Evolutionary conservation across 2,888 invertebrate genomes (phyloP).

Genomic region (Laothoe populi): DNA sequence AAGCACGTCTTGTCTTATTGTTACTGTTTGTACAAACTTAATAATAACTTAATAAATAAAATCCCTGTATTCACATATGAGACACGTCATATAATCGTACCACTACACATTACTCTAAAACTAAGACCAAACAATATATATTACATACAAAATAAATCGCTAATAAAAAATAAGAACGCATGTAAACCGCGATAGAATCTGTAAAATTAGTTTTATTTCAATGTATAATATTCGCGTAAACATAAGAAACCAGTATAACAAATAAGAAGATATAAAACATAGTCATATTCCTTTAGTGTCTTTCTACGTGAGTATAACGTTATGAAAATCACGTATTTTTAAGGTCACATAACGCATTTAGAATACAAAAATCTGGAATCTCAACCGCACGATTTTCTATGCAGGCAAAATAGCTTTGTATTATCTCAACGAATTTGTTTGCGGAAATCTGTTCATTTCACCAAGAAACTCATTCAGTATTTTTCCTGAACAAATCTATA

Average conservation of each 20-base stretch:
- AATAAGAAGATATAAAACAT: neutral
- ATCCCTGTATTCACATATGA: no score
- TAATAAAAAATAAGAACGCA: neutral
- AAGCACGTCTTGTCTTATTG: no score
- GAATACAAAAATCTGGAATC: constrained; percentile 5
- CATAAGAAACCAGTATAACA: neutral
- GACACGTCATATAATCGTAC: no score
- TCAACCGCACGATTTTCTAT: neutral
- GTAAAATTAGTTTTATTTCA: no score
- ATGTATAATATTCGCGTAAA: no score
- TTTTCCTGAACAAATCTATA: neutral
- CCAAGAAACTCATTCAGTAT: neutral
- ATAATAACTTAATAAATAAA: no score
- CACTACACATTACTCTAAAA: no score
- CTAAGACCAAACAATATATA: neutral
- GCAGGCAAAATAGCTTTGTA: constrained; percentile 10
- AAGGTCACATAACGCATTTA: constrained; percentile 11
- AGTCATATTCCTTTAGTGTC: neutral
- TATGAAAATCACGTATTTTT: neutral
- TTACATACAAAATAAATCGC: no score
- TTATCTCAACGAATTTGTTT: neutral
- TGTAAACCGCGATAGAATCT: no score
- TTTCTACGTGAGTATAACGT: neutral
- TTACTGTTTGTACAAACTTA: no score
- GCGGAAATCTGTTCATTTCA: constrained; percentile 13